These are phyloP conservation scores for Lagria hirta DNA, from an alignment of 2,888 invertebrate species.

Conservation along the genomic window DNA sequence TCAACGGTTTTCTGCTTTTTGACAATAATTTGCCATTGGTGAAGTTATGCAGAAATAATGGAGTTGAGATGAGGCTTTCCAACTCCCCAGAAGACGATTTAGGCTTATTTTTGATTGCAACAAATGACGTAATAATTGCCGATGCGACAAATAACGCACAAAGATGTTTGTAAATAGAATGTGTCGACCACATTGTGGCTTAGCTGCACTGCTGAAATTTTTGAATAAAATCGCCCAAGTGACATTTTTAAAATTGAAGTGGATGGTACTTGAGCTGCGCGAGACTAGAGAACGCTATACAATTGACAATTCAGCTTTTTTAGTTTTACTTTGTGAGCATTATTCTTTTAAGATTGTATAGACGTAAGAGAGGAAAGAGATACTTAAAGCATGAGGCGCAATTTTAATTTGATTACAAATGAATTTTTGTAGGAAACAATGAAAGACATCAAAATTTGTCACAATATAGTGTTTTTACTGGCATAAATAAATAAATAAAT, in stretches of 20 bases:
- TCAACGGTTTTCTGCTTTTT: background rate
- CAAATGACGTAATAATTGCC: constrained; percentile 37
- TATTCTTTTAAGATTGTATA: constrained; percentile 15
- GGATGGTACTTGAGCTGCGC: constrained; percentile 45
- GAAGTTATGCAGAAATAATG: background rate
- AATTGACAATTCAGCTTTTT: constrained; percentile 25
- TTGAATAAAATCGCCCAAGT: constrained; percentile 30
- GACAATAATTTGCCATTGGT: no score
- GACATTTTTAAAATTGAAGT: constrained; percentile 37
- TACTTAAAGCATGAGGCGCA: no score
- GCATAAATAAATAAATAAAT: no score
- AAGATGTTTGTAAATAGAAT: constrained; percentile 39
- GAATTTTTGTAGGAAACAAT: no score
- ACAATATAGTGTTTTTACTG: no score
- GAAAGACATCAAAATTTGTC: no score
- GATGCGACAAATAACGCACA: constrained; percentile 41
- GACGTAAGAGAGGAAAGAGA: constrained; percentile 4
- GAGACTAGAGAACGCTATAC: constrained; percentile 36
- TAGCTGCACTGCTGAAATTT: constrained; percentile 8
- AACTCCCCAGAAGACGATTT: background rate
- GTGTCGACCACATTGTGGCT: constrained; percentile 26
- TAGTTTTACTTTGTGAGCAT: constrained; percentile 20
- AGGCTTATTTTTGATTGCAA: constrained; percentile 27
- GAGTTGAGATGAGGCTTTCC: constrained; percentile 3
- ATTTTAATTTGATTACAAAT: no score